Conservation (phyloP, 1,140 invertebrate species). For the Atta texana region DNA sequence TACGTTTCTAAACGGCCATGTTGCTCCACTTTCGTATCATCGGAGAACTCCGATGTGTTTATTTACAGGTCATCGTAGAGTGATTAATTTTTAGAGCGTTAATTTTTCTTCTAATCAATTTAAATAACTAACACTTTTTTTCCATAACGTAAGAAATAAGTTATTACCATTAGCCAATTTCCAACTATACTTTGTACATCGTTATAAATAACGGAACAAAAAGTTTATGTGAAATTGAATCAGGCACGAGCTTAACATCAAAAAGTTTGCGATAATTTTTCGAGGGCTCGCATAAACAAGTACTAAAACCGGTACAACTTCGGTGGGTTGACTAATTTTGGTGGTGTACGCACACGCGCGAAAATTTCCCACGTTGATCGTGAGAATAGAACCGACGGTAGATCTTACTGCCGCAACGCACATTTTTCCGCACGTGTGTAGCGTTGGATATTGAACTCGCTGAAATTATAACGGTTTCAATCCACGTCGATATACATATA, state of each 20-base stretch:
- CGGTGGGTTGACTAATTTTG: background rate
- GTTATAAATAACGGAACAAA: background rate
- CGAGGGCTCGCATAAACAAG: background rate
- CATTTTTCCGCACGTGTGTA: background rate
- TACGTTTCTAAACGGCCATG: constrained; percentile 34
- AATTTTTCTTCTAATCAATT: background rate
- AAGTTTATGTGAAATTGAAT: background rate
- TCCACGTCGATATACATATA: background rate
- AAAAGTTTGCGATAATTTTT: background rate
- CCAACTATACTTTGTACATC: background rate
- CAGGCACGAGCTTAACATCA: background rate
- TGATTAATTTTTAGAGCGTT: background rate
- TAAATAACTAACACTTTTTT: background rate
- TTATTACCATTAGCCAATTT: background rate
- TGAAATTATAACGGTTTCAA: constrained; percentile 50
- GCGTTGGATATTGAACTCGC: constrained; percentile 33
- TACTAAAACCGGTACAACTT: constrained; percentile 16
- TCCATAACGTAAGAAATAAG: background rate
- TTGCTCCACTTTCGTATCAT: constrained; percentile 53
- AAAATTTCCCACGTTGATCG: constrained; percentile 32
- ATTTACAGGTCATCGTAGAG: background rate
- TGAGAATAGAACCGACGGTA: constrained; percentile 24
- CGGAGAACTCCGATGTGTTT: constrained; percentile 26
- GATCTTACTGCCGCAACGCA: background rate
- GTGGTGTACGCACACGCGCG: background rate